Percentiles rank a stretch among this genome's conserved stretches.
phyloP scores from a whole-genome alignment of 2,797 vertebrate genomes.

The Trematomus bernacchii region DNA sequence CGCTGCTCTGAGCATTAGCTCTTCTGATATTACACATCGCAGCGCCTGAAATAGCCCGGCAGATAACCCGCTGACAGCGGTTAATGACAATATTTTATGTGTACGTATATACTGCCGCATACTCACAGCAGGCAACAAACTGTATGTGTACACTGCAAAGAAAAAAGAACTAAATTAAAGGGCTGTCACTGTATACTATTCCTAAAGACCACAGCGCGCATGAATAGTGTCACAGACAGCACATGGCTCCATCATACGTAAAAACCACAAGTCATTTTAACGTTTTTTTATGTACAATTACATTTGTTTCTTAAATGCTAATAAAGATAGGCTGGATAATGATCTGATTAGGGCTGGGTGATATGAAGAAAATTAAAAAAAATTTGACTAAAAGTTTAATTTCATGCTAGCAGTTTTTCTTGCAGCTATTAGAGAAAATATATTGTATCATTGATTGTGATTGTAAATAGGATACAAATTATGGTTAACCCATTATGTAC shows the following conservation, averaged over 20 bases:
- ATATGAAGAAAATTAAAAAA: no score
- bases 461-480: no score
- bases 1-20: slow-evolving; percentile 46
- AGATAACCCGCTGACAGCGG: slow-evolving; percentile 74
- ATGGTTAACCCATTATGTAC: no score
- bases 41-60: slow-evolving; percentile 72
- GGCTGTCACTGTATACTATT: slow-evolving; percentile 4
- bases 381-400: no score
- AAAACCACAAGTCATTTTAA: background rate
- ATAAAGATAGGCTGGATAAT: background rate
- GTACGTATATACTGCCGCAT: slow-evolving; percentile 53
- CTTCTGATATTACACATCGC: slow-evolving; percentile 79
- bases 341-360: background rate
- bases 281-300: background rate
- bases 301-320: background rate
- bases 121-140: slow-evolving; percentile 62
- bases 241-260: slow-evolving; percentile 21
- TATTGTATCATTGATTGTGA: no score
- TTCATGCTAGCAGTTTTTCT: no score
- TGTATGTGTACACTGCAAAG: slow-evolving; percentile 29
- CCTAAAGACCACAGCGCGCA: background rate
- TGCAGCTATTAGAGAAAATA: no score
- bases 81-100: slow-evolving; percentile 67
- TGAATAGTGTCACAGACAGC: slow-evolving; percentile 17
- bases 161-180: slow-evolving; percentile 2